Percentiles rank a stretch among this genome's conserved stretches.
Evolutionary conservation across 1,140 invertebrate genomes (phyloP).

Genomic region (Contarinia nasturtii): DNA sequence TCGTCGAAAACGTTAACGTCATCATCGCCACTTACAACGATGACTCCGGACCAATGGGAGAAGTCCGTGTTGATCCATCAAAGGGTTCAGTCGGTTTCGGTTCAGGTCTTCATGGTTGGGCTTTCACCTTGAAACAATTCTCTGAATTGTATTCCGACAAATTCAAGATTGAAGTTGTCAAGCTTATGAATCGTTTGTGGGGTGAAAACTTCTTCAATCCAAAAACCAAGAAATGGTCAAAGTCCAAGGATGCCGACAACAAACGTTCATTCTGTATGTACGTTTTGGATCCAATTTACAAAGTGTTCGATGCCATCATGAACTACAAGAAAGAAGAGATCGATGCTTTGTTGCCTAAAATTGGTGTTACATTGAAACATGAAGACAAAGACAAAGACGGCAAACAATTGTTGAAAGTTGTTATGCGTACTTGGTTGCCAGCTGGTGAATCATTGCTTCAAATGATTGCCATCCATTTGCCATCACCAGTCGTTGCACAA

Average conservation of each 20-base stretch:
- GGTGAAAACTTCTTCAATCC: conserved; percentile 98
- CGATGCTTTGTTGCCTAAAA: conserved; percentile 64
- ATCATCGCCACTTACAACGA: conserved; percentile 99
- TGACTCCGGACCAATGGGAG: conserved; percentile 95
- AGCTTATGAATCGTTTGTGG: conserved; percentile 92
- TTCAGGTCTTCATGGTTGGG: conserved; percentile 98
- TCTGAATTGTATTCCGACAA: conserved; percentile 97
- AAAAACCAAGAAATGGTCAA: conserved; percentile 95
- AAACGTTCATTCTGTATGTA: conserved; percentile 98
- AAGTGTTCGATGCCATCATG: conserved; percentile 96
- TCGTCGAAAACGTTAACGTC: conserved; percentile 99
- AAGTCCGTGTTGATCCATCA: conserved; percentile 90
- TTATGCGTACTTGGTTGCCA: conserved; percentile 98
- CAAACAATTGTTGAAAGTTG: conserved; percentile 78
- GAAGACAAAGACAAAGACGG: conserved; percentile 96
- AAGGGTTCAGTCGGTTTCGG: conserved; percentile 99
- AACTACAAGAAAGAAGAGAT: conserved; percentile 95
- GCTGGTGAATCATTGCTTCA: conserved; percentile 98
- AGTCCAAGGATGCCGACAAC: conserved; percentile 72
- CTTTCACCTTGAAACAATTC: conserved; percentile 98
- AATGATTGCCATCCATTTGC: conserved; percentile 99
- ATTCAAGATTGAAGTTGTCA: conserved; percentile 93
- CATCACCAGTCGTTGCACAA: conserved; percentile 96
- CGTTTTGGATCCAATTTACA: conserved; percentile 96
- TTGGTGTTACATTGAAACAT: conserved; percentile 77